Conservation (phyloP, 2,797 vertebrate genomes). For the Danio tinwini region DNA sequence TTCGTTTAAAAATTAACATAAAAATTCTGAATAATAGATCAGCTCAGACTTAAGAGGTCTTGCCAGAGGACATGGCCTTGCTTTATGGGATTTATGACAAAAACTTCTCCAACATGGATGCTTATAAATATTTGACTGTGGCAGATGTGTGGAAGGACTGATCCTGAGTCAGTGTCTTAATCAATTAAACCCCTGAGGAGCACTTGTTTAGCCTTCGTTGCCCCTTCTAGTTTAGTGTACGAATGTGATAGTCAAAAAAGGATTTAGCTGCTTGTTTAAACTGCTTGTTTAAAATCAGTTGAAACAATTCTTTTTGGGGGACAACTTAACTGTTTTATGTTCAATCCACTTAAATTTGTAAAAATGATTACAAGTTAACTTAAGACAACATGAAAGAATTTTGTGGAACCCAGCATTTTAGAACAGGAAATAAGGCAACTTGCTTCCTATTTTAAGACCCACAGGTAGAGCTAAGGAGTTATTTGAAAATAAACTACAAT, state of each 20-base stretch:
- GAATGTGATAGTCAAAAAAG: neutral
- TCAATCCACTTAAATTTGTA: too few relatives aligned
- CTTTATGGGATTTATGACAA: conserved; percentile 71
- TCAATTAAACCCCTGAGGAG: conserved; percentile 68
- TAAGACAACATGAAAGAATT: too few relatives aligned
- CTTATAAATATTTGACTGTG: conserved; percentile 72
- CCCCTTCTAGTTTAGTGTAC: conserved; percentile 26
- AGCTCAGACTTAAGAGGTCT: conserved; percentile 63
- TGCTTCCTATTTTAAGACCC: conserved; percentile 17
- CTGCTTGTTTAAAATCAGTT: too few relatives aligned
- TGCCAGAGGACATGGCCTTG: conserved; percentile 68
- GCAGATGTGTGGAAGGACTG: conserved; percentile 69
- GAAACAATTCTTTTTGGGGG: too few relatives aligned
- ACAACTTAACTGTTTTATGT: too few relatives aligned
- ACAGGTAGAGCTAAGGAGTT: neutral
- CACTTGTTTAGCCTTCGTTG: conserved; percentile 23
- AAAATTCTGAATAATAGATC: conserved; percentile 71
- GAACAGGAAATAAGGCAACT: conserved; percentile 15
- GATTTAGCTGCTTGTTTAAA: too few relatives aligned
- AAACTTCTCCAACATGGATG: conserved; percentile 63
- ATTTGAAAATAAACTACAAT: too few relatives aligned
- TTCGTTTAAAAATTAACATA: conserved; percentile 71
- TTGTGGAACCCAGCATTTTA: too few relatives aligned
- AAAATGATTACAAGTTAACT: too few relatives aligned
- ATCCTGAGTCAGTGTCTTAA: conserved; percentile 68